Conservation (phyloP, 2,797 vertebrate genomes). For the Parambassis ranga region DNA sequence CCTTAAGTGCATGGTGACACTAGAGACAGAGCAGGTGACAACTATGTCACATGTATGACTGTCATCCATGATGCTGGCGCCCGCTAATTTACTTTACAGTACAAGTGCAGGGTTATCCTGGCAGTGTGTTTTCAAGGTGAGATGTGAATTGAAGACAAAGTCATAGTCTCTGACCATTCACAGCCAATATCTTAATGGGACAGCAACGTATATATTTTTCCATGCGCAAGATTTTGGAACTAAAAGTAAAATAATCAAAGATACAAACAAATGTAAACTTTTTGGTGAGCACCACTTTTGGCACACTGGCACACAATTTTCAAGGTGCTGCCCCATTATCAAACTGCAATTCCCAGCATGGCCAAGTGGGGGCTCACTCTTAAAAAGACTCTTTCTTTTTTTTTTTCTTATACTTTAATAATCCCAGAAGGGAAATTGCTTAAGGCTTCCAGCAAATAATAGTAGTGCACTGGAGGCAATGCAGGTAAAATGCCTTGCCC, state of each 20-base stretch:
- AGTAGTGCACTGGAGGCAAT: no score
- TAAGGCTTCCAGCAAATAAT: no score
- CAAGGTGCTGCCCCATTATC: no score
- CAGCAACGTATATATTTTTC: not conserved
- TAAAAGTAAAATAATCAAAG: not conserved
- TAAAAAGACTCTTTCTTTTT: no score
- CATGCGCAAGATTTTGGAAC: not conserved
- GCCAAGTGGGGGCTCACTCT: no score
- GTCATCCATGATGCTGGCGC: slow-evolving; percentile 37
- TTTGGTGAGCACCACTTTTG: no score
- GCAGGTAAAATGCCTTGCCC: no score
- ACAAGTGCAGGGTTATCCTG: slow-evolving; percentile 36
- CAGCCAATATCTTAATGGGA: not conserved
- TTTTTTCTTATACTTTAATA: no score
- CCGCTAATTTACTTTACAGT: slow-evolving; percentile 35
- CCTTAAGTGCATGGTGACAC: slow-evolving; percentile 50
- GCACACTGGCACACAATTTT: no score
- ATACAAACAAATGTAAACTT: not conserved
- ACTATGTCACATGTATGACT: slow-evolving; percentile 49
- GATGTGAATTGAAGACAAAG: slow-evolving; percentile 11
- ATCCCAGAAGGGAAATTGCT: no score
- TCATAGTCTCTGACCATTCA: not conserved
- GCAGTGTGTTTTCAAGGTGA: slow-evolving; percentile 31
- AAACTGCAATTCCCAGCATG: no score
- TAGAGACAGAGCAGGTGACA: slow-evolving; percentile 40